Base-by-base conservation (phyloP, 2,113 vertebrate species). In the Phylloscopus trochilus region DNA sequence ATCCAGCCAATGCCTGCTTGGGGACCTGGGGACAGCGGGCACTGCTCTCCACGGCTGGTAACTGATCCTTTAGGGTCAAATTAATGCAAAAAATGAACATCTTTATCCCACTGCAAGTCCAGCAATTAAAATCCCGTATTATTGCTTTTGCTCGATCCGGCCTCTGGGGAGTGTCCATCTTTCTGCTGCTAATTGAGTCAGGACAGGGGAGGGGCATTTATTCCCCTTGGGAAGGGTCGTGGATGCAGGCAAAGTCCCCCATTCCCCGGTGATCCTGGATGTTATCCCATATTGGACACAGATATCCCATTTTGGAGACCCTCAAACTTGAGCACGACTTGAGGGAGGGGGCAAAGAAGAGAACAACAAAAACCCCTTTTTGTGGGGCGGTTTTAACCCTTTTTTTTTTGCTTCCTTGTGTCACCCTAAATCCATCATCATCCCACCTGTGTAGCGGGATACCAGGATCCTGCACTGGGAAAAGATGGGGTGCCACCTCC, bases 401-500 rank as follows among this genome's bases (percentile, higher is more conserved):
- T 59, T 62, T 59, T 59, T 62, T 35, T 15, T 55, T 33, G 3
- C 9, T 49, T 41, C 18, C 18, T 7, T 2, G 2, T 0, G 7
- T 13, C 24, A n/a, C 31, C 52, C 43, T 15, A 2, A 66, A 64
- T 0, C 51, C 43, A 26, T 64, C 24, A 35, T 1, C 7, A 1
- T 20, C 47, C 74, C 47, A 46, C 19, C 13, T 1, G 27, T 1
- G 8, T 3, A 4, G 55, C 0, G 2, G 30, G 64, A 44, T 13
- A 8, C 4, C 0, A 0, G 63, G 74, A 74, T 77, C 69, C 24
- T 1, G 2, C 22, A 0, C 1, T 1, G 46, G 53, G 26, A 37
- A 33, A 2, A 62, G 30, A 67, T 1, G n/a, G 0, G 6, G 52
- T 35, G n/a, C 27, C 76, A 55, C 75, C 67, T 51, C 89, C 64